Evolutionary conservation across 2,888 invertebrate species (phyloP).

Genomic region (Tetranychus piercei): DNA sequence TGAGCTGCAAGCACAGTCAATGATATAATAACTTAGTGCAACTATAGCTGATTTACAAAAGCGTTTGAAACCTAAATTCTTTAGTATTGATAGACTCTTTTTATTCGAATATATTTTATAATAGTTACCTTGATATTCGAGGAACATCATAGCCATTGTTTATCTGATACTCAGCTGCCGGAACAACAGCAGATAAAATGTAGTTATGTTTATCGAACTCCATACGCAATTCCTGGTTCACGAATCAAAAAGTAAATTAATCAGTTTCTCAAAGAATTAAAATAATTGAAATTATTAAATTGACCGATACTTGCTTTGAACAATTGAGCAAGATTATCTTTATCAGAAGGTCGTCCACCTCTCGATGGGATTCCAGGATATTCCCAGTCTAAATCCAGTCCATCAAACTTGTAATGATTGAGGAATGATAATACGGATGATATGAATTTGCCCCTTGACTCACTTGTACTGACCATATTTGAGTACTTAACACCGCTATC

Average conservation of each 20-base stretch:
- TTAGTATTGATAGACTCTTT: too few species aligned
- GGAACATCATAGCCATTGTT: slow-evolving; percentile 79
- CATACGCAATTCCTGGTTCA: slow-evolving; percentile 39
- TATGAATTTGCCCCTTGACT: slow-evolving; percentile 50
- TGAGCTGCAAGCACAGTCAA: too few species aligned
- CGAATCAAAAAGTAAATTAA: not conserved
- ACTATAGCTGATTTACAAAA: too few species aligned
- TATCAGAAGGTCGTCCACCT: slow-evolving; percentile 63
- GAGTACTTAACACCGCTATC: slow-evolving; percentile 76
- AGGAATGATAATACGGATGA: slow-evolving; percentile 52
- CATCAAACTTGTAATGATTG: slow-evolving; percentile 57
- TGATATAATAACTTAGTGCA: too few species aligned
- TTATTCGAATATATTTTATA: not conserved
- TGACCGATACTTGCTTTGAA: not conserved
- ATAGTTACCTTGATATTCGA: slow-evolving; percentile 34
- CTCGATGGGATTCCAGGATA: slow-evolving; percentile 73
- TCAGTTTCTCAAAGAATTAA: not conserved
- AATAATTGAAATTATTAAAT: slow-evolving; percentile 15
- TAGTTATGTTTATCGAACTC: slow-evolving; percentile 59
- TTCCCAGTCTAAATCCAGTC: slow-evolving; percentile 75
- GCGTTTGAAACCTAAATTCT: too few species aligned
- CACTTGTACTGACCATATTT: slow-evolving; percentile 51
- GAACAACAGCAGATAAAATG: slow-evolving; percentile 77
- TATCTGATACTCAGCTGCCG: slow-evolving; percentile 62
- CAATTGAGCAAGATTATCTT: slow-evolving; percentile 48